phyloP scores from a whole-genome alignment of 2,888 invertebrate species.

The Pelosia muscerda region DNA sequence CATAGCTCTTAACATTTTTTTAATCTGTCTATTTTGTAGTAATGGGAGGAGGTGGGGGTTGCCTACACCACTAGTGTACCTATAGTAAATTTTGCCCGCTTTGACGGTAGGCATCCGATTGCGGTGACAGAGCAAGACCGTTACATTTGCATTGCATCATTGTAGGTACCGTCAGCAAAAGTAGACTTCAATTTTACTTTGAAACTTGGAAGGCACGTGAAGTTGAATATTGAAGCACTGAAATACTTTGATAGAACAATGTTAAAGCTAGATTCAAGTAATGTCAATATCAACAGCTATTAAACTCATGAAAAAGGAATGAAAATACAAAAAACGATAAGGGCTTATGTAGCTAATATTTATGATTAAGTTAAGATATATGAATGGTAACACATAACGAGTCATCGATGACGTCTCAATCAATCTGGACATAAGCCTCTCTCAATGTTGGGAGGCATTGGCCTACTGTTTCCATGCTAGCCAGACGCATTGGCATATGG shows the following conservation, averaged over 20 bases:
- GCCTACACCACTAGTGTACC: slow-evolving; percentile 46
- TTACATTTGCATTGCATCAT: slow-evolving; percentile 77
- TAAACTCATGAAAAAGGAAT: background rate
- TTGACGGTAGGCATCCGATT: slow-evolving; percentile 54
- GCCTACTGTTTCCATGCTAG: no score
- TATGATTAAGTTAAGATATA: no score
- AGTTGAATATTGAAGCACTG: no score
- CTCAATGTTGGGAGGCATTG: no score
- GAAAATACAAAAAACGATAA: background rate
- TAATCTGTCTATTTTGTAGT: slow-evolving; percentile 36
- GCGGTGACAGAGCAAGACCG: slow-evolving; percentile 59
- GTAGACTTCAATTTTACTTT: background rate
- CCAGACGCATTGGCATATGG: no score
- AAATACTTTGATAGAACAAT: background rate
- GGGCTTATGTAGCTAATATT: background rate
- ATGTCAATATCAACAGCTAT: background rate
- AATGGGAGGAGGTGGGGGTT: slow-evolving; percentile 33
- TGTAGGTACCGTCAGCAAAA: slow-evolving; percentile 55
- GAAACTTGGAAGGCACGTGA: background rate
- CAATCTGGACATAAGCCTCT: no score
- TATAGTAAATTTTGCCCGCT: slow-evolving; percentile 44
- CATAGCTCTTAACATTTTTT: slow-evolving; percentile 39
- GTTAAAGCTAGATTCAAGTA: background rate
- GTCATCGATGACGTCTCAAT: no score
- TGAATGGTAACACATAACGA: no score